phyloP scores from a whole-genome alignment of 2,888 invertebrate species.

The Azorinus chamasolen region DNA sequence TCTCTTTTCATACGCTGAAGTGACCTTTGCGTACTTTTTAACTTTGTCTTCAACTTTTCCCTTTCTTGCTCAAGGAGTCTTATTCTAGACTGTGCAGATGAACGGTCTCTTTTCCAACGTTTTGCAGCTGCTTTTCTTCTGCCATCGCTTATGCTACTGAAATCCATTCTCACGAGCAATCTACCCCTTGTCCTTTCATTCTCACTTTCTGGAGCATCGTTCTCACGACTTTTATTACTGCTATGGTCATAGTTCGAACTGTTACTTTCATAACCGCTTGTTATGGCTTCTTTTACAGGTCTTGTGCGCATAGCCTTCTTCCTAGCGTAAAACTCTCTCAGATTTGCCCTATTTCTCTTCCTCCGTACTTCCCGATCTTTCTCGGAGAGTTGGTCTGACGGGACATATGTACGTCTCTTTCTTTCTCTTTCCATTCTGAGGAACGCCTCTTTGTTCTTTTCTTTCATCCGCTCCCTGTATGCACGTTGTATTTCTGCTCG shows the following conservation, averaged over 20 bases:
- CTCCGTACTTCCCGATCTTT: conserved; percentile 27
- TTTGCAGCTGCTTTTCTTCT: conserved; percentile 23
- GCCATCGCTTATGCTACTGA: neutral
- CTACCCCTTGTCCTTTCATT: conserved; percentile 10
- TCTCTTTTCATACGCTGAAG: conserved; percentile 18
- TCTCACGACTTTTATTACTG: neutral
- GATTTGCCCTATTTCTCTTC: conserved; percentile 19
- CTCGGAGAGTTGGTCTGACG: conserved; percentile 23
- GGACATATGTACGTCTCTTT: conserved; percentile 31
- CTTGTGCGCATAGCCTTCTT: conserved; percentile 8
- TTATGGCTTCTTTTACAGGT: neutral
- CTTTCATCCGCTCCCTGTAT: conserved; percentile 42
- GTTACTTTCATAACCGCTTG: conserved; percentile 38
- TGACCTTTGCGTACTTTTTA: conserved; percentile 23
- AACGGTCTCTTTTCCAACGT: conserved; percentile 25
- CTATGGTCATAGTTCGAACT: neutral
- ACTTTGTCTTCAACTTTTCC: conserved; percentile 1
- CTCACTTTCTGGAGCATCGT: neutral
- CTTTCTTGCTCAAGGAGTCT: conserved; percentile 35
- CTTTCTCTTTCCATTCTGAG: conserved; percentile 46
- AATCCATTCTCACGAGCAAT: conserved; percentile 5
- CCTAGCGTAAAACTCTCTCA: conserved; percentile 22
- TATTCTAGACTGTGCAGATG: conserved; percentile 22
- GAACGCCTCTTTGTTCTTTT: conserved; percentile 51
- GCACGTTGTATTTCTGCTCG: conserved; percentile 54